These are phyloP conservation scores for Salvelinus namaycush DNA, from an alignment of 2,113 vertebrate species.

Conservation along the genomic window DNA sequence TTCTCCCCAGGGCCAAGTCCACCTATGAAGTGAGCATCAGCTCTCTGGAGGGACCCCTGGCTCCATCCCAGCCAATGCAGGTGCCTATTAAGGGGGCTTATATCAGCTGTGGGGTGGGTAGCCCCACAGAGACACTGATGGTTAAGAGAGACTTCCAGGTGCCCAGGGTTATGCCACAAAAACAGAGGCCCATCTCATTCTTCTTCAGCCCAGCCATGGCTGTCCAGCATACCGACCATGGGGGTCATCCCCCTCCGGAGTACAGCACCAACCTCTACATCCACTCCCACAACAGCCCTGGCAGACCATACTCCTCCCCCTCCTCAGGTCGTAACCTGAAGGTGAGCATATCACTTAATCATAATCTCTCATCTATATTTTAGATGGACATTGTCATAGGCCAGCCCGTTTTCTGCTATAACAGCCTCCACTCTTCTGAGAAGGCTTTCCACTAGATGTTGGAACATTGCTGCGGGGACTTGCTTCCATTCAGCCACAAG, in stretches of 20 bases:
- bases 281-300: conserved; percentile 74
- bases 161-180: conserved; percentile 68
- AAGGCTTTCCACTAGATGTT: too few relatives aligned
- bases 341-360: conserved; percentile 55
- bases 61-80: conserved; percentile 43
- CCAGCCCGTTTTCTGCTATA: too few relatives aligned
- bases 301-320: conserved; percentile 77
- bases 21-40: conserved; percentile 80
- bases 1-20: conserved; percentile 84
- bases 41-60: conserved; percentile 54
- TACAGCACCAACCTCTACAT: conserved; percentile 63
- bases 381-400: too few relatives aligned
- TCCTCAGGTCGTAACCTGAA: too few relatives aligned
- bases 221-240: conserved; percentile 71
- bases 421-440: too few relatives aligned
- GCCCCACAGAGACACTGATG: conserved; percentile 73
- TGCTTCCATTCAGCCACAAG: too few relatives aligned
- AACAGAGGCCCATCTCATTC: conserved; percentile 81
- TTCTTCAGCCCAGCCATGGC: conserved; percentile 72
- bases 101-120: conserved; percentile 61
- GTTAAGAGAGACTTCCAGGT: conserved; percentile 74
- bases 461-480: too few relatives aligned
- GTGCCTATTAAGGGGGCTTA: conserved; percentile 54
- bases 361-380: background rate
- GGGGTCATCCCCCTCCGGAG: conserved; percentile 46